Evolutionary conservation across 2,888 invertebrate genomes (phyloP).

Genomic region (Amiota communis): DNA sequence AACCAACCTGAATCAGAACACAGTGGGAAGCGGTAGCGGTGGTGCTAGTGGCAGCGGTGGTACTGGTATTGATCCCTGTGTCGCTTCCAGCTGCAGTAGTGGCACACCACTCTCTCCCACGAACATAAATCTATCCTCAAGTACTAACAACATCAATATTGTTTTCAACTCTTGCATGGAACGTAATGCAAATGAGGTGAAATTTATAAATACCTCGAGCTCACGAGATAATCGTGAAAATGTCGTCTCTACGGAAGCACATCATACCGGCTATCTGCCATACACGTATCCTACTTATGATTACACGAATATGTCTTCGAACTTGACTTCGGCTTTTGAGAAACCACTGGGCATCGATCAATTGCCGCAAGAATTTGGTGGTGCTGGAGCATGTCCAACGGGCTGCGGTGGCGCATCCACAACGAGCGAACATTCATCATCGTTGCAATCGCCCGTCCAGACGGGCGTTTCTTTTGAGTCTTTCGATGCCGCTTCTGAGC

Average conservation of each 20-base stretch:
- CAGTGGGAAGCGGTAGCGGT: conserved; percentile 37
- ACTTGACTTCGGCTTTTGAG: conserved; percentile 69
- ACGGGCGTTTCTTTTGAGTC: conserved; percentile 63
- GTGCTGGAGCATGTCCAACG: conserved; percentile 36
- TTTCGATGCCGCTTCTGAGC: conserved; percentile 69
- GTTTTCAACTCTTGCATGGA: conserved; percentile 69
- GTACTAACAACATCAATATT: conserved; percentile 72
- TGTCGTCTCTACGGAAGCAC: conserved; percentile 65
- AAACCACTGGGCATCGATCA: conserved; percentile 70
- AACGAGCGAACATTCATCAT: conserved; percentile 64
- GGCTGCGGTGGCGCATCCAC: conserved; percentile 54
- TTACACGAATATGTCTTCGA: conserved; percentile 73
- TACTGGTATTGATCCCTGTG: conserved; percentile 31
- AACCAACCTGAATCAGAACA: conserved; percentile 72
- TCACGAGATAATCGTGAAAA: conserved; percentile 48
- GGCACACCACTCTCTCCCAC: conserved; percentile 63
- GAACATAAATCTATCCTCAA: conserved; percentile 71
- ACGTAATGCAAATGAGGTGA: conserved; percentile 71
- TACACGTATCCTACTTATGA: conserved; percentile 71
- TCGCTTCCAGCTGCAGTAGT: conserved; percentile 39
- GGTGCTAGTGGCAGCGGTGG: conserved; percentile 34
- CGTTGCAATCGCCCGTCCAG: conserved; percentile 58
- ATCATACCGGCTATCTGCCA: conserved; percentile 68
- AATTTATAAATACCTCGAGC: conserved; percentile 69
- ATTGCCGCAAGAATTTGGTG: conserved; percentile 59